phyloP scores from a whole-genome alignment of 2,888 invertebrate species.

The Imbricaverruca yamaguchii region DNA sequence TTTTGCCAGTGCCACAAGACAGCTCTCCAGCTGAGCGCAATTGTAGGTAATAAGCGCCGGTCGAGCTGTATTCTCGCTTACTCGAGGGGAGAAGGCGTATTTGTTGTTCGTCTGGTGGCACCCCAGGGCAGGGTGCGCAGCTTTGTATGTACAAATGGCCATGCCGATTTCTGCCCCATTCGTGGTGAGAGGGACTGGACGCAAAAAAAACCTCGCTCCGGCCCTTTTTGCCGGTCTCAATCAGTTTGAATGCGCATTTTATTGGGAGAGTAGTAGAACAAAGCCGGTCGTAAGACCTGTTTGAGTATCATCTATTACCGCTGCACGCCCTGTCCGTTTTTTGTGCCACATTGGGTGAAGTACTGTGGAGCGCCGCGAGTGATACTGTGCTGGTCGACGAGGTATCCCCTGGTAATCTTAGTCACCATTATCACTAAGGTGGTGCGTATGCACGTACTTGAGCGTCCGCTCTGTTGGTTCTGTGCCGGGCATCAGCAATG shows the following conservation, averaged over 20 bases:
- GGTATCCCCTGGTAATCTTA: too few relatives aligned
- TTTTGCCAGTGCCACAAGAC: neutral
- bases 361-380: too few relatives aligned
- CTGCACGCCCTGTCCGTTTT: neutral
- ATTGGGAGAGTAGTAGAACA: neutral
- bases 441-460: too few relatives aligned
- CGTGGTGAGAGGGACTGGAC: neutral
- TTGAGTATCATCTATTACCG: neutral
- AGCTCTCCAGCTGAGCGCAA: constrained; percentile 8
- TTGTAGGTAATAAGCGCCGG: neutral
- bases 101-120: neutral
- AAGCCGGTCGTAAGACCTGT: neutral
- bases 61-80: neutral
- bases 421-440: too few relatives aligned
- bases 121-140: neutral
- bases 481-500: too few relatives aligned
- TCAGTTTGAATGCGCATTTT: neutral
- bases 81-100: neutral
- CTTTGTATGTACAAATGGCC: neutral
- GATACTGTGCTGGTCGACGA: too few relatives aligned
- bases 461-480: too few relatives aligned
- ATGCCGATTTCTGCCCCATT: neutral
- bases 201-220: neutral
- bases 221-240: neutral
- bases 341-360: neutral